Evolutionary conservation across 2,888 invertebrate species (phyloP).

Genomic region (Mythimna lalbum): DNA sequence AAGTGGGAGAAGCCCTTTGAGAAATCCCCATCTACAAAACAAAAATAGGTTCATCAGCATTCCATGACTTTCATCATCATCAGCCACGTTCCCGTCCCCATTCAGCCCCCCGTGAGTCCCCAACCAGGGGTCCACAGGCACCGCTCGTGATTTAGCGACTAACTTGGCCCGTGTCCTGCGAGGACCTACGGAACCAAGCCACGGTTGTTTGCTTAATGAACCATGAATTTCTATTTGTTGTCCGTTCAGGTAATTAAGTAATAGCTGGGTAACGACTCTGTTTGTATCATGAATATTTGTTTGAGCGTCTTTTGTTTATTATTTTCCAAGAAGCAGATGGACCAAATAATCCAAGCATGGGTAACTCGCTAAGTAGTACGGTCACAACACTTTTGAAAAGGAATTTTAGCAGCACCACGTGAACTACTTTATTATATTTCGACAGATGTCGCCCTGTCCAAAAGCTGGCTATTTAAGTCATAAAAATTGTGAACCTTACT

Average conservation of each 20-base stretch:
- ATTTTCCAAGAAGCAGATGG: background rate
- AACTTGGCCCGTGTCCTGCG: slow-evolving; percentile 86
- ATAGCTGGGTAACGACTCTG: slow-evolving; percentile 69
- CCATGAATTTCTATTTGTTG: slow-evolving; percentile 89
- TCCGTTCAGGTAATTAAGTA: slow-evolving; percentile 87
- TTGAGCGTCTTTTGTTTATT: slow-evolving; percentile 14
- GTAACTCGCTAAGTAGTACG: no score
- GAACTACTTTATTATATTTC: no score
- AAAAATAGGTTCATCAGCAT: background rate
- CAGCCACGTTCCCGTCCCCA: slow-evolving; percentile 12
- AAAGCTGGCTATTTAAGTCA: no score
- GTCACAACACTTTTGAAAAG: background rate
- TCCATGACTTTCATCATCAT: background rate
- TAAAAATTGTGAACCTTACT: no score
- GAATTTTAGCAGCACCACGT: no score
- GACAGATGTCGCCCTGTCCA: no score
- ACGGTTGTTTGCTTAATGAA: slow-evolving; percentile 86
- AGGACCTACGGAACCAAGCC: slow-evolving; percentile 76
- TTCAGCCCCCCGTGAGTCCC: slow-evolving; percentile 67
- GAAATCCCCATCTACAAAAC: background rate
- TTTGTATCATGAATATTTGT: slow-evolving; percentile 56
- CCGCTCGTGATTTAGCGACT: slow-evolving; percentile 85
- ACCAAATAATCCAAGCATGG: no score
- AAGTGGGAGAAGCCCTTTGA: no score
- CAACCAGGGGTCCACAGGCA: slow-evolving; percentile 78